phyloP scores from a whole-genome alignment of 1,140 invertebrate species.

The Aphis craccivora region DNA sequence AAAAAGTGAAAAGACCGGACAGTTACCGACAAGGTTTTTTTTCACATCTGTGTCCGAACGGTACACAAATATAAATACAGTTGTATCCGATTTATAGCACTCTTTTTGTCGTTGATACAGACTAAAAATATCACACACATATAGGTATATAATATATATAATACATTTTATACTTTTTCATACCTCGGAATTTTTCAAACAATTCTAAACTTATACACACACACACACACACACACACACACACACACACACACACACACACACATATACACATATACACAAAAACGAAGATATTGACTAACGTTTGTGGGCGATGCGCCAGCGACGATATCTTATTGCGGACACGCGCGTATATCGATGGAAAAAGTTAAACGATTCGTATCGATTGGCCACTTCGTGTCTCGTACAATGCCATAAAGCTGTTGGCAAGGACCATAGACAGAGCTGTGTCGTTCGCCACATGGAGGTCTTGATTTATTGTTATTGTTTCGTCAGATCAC shows the following conservation, averaged over 20 bases:
- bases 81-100: not conserved
- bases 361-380: not conserved
- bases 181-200: not conserved
- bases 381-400: not conserved
- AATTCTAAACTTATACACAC: not conserved
- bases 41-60: not conserved
- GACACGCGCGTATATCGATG: not conserved
- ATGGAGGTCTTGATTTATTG: constrained; percentile 8
- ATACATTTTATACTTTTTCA: not conserved
- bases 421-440: not conserved
- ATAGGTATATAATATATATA: no score
- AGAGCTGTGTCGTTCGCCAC: not conserved
- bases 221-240: no score
- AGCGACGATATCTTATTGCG: not conserved
- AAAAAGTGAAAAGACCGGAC: not conserved
- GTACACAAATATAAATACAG: not conserved
- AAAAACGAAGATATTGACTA: not conserved
- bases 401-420: not conserved
- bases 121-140: not conserved
- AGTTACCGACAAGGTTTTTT: not conserved
- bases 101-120: not conserved
- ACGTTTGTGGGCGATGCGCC: not conserved
- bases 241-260: no score
- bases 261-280: not conserved
- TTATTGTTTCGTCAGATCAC: not conserved